These are phyloP conservation scores for Sylvilagus bachmani DNA, from an alignment of 2,113 vertebrate species.

Conservation along the genomic window DNA sequence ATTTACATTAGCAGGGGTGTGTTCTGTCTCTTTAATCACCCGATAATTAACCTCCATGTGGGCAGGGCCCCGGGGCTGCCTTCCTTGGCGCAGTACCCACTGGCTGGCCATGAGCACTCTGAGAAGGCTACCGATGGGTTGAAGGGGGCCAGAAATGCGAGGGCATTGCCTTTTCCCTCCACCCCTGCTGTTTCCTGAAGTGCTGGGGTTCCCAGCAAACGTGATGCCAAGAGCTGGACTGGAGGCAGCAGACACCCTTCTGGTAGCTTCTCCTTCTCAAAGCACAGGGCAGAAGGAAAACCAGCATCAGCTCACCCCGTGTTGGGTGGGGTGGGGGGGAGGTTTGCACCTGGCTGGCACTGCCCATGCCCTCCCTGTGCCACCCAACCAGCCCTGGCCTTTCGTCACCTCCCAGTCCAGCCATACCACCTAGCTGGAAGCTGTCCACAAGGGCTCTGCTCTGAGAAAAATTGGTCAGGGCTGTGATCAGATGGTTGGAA, in stretches of 20 bases:
- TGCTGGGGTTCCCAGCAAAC: constrained; percentile 16
- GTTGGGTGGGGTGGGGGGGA: background rate
- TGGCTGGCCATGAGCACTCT: background rate
- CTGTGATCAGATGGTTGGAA: background rate
- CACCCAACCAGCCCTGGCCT: background rate
- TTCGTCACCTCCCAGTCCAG: constrained; percentile 40
- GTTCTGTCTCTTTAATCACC: background rate
- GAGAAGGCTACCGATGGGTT: background rate
- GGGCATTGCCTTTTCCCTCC: background rate
- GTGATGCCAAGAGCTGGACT: background rate
- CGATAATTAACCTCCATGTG: background rate
- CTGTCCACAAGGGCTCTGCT: background rate
- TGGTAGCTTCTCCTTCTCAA: constrained; percentile 62
- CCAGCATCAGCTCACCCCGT: background rate
- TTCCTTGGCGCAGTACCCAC: background rate
- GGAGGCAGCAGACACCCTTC: constrained; percentile 15
- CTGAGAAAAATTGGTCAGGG: constrained; percentile 10
- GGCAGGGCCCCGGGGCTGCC: background rate
- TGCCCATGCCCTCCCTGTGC: background rate
- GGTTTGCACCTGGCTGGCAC: too few relatives aligned
- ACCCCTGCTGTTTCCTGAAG: constrained; percentile 2
- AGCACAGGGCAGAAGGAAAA: constrained; percentile 8
- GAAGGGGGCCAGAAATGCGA: constrained; percentile 10
- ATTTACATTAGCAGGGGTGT: background rate
- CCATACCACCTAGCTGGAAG: constrained; percentile 5